Evolutionary conservation across 2,113 vertebrate genomes (phyloP), one percentile per base, ranked within the genome.

Genomic region (Pluvianellus socialis): DNA sequence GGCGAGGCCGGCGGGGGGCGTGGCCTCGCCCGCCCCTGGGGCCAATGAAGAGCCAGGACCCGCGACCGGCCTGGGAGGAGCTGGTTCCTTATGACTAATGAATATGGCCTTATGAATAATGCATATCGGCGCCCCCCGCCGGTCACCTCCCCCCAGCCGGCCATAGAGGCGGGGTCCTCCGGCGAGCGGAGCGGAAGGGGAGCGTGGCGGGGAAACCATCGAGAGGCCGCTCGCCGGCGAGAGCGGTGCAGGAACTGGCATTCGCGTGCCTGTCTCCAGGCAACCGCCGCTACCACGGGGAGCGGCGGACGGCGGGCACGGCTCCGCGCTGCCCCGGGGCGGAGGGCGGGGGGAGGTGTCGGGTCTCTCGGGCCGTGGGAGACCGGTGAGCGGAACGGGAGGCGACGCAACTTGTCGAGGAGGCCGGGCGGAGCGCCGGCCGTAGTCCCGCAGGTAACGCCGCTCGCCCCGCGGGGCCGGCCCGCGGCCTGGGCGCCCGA

Each of bases 221-320:
- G 58, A 76, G 73, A 35, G 20, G 12, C 4, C 6, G 7, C 18
- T 18, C 35, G 2, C 12, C 6, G 24, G 24, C 16, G 23, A 40
- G 67, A 72, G 73, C 40, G 53, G 30, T 62, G 10, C 61, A 13
- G 63, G 70, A 82, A 17, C 9, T 6, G 42, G 50, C n/a, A 2
- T 17, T 11, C 23, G 87, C 56, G 61, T 47, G 40, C 42, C 23
- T 4, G 95, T 97, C 49, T 59, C 97, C 71, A 73, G 59, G 97
- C 81, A 88, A 96, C 95, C 7, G 71, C 10, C 7, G 38, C 32
- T 86, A 24, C 44, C 79, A 17, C 14, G 9, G 26, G 28, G 45
- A 23, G 22, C 7, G 16, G 4, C 9, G 71, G 10, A 50, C 19
- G 19, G 33, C 23, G 14, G 38, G 14, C 35, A 13, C 63, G 10